These are phyloP conservation scores for Gymnopithys bicolor DNA, from an alignment of 2,797 vertebrate species.

Conservation along the genomic window DNA sequence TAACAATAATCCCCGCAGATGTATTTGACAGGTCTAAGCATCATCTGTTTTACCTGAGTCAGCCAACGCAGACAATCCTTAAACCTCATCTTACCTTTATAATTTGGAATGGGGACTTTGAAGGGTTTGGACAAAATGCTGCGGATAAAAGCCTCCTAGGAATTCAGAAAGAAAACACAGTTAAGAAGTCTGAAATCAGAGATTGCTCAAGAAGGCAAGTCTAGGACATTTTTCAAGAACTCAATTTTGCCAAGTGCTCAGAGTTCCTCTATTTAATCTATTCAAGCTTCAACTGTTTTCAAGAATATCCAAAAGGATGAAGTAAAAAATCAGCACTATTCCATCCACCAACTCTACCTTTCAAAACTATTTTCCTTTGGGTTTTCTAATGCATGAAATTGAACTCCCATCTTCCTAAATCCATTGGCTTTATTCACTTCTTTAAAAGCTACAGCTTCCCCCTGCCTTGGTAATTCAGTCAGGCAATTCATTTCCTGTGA, in stretches of 20 bases:
- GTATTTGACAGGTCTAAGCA: slow-evolving; percentile 13
- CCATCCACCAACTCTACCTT: background rate
- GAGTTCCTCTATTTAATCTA: background rate
- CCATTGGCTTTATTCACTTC: background rate
- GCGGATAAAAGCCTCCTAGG: slow-evolving; percentile 93
- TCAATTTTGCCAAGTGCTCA: background rate
- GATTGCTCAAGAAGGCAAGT: background rate
- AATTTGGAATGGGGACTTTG: slow-evolving; percentile 95
- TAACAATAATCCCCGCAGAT: slow-evolving; percentile 33
- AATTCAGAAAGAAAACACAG: slow-evolving; percentile 45
- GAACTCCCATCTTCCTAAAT: background rate
- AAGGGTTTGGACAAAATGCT: slow-evolving; percentile 97
- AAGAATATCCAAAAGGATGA: background rate
- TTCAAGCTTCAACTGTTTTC: background rate
- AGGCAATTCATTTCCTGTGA: background rate
- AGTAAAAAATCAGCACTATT: background rate
- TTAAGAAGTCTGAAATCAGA: slow-evolving; percentile 12
- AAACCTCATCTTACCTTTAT: slow-evolving; percentile 84
- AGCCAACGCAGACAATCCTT: background rate
- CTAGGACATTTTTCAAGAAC: background rate
- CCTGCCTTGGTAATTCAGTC: background rate
- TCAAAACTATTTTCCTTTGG: background rate
- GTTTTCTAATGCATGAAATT: slow-evolving; percentile 1
- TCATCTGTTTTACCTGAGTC: background rate
- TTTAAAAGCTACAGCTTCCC: background rate